Evolutionary conservation across 2,888 invertebrate species (phyloP).

Genomic region (Acrobasis repandana): DNA sequence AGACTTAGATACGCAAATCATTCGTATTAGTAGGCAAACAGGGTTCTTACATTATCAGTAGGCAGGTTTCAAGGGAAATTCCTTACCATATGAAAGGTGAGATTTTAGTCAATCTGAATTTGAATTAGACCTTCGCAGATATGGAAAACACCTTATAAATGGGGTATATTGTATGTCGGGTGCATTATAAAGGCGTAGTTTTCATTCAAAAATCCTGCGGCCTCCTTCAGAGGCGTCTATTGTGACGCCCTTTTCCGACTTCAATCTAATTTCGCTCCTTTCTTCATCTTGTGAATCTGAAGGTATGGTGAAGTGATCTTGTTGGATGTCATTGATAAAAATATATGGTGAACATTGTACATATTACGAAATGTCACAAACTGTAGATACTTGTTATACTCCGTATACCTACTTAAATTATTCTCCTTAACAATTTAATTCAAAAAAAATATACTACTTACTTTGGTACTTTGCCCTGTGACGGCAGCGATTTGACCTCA

Average conservation of each 20-base stretch:
- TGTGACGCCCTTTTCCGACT: slow-evolving; percentile 64
- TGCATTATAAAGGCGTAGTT: slow-evolving; percentile 60
- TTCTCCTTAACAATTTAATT: too few relatives aligned
- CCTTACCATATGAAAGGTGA: slow-evolving; percentile 43
- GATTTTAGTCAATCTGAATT: slow-evolving; percentile 58
- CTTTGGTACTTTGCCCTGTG: too few relatives aligned
- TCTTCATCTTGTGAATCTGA: slow-evolving; percentile 39
- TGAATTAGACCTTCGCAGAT: slow-evolving; percentile 51
- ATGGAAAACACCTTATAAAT: slow-evolving; percentile 56
- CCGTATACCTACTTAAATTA: too few relatives aligned
- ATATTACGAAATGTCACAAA: too few relatives aligned
- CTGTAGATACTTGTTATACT: too few relatives aligned
- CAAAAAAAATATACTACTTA: too few relatives aligned
- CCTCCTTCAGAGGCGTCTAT: slow-evolving; percentile 52
- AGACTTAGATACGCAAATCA: neutral
- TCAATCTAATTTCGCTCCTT: slow-evolving; percentile 68
- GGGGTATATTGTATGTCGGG: slow-evolving; percentile 55
- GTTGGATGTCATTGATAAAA: neutral
- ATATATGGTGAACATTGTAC: slow-evolving; percentile 8
- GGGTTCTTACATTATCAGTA: slow-evolving; percentile 4
- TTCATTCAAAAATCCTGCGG: slow-evolving; percentile 55
- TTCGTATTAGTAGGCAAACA: slow-evolving; percentile 9
- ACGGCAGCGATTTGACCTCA: too few relatives aligned
- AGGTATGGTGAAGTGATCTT: slow-evolving; percentile 41
- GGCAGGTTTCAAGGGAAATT: slow-evolving; percentile 24